These are phyloP conservation scores for Florisuga fusca DNA, from an alignment of 2,797 vertebrate species.

Conservation along the genomic window DNA sequence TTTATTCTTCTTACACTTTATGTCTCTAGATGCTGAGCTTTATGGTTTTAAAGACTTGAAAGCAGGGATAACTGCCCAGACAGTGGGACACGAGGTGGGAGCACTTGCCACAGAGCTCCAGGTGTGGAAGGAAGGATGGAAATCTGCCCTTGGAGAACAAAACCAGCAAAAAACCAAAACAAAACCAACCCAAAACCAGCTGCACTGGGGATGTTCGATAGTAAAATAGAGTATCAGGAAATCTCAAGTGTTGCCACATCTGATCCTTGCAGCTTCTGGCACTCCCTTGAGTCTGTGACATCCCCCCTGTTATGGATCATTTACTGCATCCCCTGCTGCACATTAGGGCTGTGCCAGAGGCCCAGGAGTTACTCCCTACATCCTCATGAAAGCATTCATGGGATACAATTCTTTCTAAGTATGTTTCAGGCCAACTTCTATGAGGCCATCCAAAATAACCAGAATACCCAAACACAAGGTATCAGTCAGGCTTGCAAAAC, in stretches of 20 bases:
- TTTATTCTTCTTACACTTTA: neutral
- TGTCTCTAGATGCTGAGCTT: neutral
- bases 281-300: accelerated
- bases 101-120: neutral
- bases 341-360: accelerated
- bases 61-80: neutral
- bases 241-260: neutral
- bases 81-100: neutral
- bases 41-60: neutral
- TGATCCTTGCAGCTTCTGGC: accelerated
- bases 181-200: no score
- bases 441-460: neutral
- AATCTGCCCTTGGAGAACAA: neutral
- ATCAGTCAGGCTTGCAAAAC: neutral
- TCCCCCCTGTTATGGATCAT: accelerated
- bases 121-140: neutral
- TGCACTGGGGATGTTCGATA: neutral
- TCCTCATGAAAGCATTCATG: neutral
- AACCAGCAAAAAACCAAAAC: neutral
- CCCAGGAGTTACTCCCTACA: neutral
- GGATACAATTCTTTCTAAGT: neutral
- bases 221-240: neutral
- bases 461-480: neutral
- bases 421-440: neutral
- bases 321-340: neutral